Conservation (phyloP, 2,888 invertebrate genomes). For the Graphium colonna region DNA sequence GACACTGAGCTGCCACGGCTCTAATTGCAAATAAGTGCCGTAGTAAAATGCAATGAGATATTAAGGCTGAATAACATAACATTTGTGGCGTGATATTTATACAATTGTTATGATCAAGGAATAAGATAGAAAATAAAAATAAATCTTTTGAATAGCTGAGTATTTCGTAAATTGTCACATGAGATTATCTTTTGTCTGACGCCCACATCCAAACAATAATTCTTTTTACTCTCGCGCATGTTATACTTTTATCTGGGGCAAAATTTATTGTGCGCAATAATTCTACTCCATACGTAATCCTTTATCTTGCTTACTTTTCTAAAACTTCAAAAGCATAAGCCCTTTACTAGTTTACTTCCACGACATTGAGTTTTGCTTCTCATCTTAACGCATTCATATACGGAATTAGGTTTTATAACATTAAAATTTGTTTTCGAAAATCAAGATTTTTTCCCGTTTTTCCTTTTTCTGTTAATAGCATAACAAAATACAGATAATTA, state of each 20-base stretch:
- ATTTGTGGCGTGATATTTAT: too few relatives aligned
- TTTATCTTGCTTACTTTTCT: conserved; percentile 6
- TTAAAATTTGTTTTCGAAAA: too few relatives aligned
- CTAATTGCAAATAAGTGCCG: too few relatives aligned
- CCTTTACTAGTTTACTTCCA: neutral
- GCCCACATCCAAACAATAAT: conserved; percentile 30
- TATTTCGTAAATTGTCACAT: conserved; percentile 28
- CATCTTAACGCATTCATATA: too few relatives aligned
- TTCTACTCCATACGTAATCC: conserved; percentile 26
- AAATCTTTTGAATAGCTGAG: neutral
- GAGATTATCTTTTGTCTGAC: conserved; percentile 29
- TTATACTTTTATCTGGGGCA: conserved; percentile 45
- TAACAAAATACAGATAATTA: too few relatives aligned
- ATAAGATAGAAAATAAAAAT: conserved; percentile 10
- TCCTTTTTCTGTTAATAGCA: too few relatives aligned
- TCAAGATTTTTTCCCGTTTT: too few relatives aligned
- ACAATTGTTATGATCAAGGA: neutral
- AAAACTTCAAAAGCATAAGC: neutral
- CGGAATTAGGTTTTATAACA: too few relatives aligned
- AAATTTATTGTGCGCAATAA: conserved; percentile 57
- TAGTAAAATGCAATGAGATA: too few relatives aligned
- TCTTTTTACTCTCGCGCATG: conserved; percentile 32
- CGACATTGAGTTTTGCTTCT: too few relatives aligned
- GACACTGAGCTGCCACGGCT: too few relatives aligned
- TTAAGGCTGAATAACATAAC: too few relatives aligned